Conservation (phyloP, 1,140 invertebrate species). For the Ruditapes philippinarum region DNA sequence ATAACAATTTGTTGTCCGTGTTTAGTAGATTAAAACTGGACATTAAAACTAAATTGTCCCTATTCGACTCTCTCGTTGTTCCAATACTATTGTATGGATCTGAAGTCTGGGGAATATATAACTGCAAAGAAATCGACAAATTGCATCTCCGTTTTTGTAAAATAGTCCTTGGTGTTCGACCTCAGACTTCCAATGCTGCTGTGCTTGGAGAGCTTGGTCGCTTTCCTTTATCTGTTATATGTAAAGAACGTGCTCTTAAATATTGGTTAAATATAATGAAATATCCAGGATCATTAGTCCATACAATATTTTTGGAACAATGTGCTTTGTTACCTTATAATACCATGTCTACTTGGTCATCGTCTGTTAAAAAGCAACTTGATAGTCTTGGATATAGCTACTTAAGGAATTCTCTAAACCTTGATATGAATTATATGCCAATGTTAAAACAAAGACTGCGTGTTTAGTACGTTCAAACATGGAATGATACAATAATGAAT, state of each 20-base stretch:
- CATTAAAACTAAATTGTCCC: not conserved
- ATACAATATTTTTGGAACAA: not conserved
- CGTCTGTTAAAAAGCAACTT: not conserved
- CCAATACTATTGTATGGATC: not conserved
- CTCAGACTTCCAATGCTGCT: not conserved
- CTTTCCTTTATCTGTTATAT: not conserved
- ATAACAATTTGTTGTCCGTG: constrained; percentile 20
- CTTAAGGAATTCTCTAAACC: not conserved
- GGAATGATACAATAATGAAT: not conserved
- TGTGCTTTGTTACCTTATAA: too few relatives aligned
- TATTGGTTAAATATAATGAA: not conserved
- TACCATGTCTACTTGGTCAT: too few relatives aligned
- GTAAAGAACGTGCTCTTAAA: not conserved
- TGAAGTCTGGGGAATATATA: constrained; percentile 18
- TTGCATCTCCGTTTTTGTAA: not conserved
- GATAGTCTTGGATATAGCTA: not conserved
- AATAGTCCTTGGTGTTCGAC: constrained; percentile 20
- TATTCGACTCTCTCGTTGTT: not conserved
- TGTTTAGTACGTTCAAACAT: not conserved
- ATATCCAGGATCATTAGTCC: not conserved
- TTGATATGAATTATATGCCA: not conserved
- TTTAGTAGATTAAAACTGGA: constrained; percentile 31
- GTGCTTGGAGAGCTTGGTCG: not conserved
- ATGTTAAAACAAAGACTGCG: not conserved
- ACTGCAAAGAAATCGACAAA: not conserved